Percentiles rank a stretch among this genome's conserved stretches.
Conservation (phyloP, 1,140 invertebrate genomes). For the Sweltsa coloradensis region DNA sequence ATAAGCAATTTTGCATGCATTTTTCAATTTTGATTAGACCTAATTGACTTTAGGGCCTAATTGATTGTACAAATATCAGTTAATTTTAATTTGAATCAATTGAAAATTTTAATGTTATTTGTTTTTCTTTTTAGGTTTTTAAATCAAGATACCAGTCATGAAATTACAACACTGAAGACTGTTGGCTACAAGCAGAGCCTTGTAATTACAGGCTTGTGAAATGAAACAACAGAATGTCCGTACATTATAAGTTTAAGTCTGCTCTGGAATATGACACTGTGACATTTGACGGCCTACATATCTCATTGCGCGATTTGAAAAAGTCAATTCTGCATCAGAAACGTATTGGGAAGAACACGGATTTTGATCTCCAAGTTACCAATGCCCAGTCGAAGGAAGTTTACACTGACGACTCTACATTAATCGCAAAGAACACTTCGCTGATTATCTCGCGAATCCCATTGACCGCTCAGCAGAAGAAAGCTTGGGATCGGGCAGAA, state of each 20-base stretch:
- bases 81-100: too few species aligned
- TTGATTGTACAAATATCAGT: too few species aligned
- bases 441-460: conserved; percentile 90
- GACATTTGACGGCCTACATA: conserved; percentile 92
- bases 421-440: conserved; percentile 95
- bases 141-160: too few species aligned
- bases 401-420: conserved; percentile 75
- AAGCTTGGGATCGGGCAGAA: conserved; percentile 37
- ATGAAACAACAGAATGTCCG: conserved; percentile 55
- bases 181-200: too few species aligned
- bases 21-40: too few species aligned
- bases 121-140: too few species aligned
- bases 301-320: conserved; percentile 89
- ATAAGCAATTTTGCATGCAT: too few species aligned
- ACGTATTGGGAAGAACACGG: conserved; percentile 80
- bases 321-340: conserved; percentile 92
- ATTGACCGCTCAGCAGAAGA: conserved; percentile 59
- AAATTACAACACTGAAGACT: too few species aligned
- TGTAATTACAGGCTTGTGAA: too few species aligned
- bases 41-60: too few species aligned
- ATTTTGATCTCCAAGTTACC: conserved; percentile 91
- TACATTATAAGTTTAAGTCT: conserved; percentile 98
- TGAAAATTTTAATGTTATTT: too few species aligned
- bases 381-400: conserved; percentile 98
- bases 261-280: conserved; percentile 89